Conservation (phyloP, 2,888 invertebrate species). For the Standfussiana lucernea region DNA sequence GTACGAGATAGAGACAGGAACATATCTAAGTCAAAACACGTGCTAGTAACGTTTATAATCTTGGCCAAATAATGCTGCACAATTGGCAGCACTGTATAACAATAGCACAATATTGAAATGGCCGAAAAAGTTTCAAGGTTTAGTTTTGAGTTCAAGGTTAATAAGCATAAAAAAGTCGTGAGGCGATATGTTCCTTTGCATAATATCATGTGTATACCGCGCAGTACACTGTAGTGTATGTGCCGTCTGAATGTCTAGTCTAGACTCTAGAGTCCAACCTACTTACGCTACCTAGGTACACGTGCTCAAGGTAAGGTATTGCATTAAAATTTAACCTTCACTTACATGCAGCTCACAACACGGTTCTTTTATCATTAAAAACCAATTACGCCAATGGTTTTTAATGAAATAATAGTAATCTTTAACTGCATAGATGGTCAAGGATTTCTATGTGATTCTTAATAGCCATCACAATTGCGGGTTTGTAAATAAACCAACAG, state of each 20-base stretch:
- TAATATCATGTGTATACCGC: not conserved
- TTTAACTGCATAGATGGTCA: slow-evolving; percentile 18
- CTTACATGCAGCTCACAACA: not conserved
- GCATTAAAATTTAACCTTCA: not conserved
- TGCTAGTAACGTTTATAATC: not conserved
- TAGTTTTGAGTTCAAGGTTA: slow-evolving; percentile 15
- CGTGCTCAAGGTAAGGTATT: not conserved
- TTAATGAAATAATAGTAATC: slow-evolving; percentile 33
- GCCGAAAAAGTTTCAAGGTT: slow-evolving; percentile 16
- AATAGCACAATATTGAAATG: not conserved
- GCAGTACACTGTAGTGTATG: not conserved
- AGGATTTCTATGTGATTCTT: slow-evolving; percentile 21
- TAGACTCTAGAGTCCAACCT: not conserved
- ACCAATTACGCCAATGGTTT: slow-evolving; percentile 37
- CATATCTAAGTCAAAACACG: not conserved
- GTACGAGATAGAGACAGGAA: not conserved
- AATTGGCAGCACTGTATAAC: not conserved
- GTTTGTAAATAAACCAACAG: not conserved
- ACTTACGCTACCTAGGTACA: too few relatives aligned
- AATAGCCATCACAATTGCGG: not conserved
- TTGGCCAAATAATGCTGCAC: not conserved
- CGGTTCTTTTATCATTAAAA: slow-evolving; percentile 17
- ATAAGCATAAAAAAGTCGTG: not conserved
- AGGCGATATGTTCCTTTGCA: not conserved
- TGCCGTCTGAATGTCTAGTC: not conserved